These are phyloP conservation scores for Saccostrea cuccullata DNA, from an alignment of 1,140 invertebrate species.

Conservation along the genomic window DNA sequence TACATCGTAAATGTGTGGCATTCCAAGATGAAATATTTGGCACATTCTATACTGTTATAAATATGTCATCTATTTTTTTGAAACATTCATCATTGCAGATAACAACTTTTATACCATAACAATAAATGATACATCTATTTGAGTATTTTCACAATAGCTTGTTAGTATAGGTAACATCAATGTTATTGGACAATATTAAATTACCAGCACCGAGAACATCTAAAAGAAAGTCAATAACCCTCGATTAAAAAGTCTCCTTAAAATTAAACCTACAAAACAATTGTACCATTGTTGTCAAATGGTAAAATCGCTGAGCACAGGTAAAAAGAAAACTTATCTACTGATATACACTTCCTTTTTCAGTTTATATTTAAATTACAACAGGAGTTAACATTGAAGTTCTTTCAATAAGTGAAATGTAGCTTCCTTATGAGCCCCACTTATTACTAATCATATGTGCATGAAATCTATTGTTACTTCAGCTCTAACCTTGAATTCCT, in stretches of 20 bases:
- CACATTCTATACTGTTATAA: background rate
- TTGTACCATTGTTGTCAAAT: background rate
- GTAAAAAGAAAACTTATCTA: background rate
- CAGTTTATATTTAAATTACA: background rate
- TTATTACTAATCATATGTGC: background rate
- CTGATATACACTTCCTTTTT: background rate
- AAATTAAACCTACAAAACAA: background rate
- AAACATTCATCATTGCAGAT: background rate
- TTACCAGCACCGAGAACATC: conserved; percentile 31
- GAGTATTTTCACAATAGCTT: background rate
- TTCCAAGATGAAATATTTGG: background rate
- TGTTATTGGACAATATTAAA: background rate
- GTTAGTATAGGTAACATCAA: conserved; percentile 11
- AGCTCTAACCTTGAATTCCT: conserved; percentile 59
- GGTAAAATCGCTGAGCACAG: background rate
- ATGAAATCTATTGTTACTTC: background rate
- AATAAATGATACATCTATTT: background rate
- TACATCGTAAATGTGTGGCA: background rate
- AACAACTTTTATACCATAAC: background rate
- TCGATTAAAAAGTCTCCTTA: background rate
- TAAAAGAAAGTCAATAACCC: background rate
- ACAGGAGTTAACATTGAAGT: background rate
- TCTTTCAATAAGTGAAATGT: background rate
- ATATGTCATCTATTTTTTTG: background rate
- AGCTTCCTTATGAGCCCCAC: background rate